phyloP scores from a whole-genome alignment of 2,797 vertebrate genomes.

The Manis pentadactyla region DNA sequence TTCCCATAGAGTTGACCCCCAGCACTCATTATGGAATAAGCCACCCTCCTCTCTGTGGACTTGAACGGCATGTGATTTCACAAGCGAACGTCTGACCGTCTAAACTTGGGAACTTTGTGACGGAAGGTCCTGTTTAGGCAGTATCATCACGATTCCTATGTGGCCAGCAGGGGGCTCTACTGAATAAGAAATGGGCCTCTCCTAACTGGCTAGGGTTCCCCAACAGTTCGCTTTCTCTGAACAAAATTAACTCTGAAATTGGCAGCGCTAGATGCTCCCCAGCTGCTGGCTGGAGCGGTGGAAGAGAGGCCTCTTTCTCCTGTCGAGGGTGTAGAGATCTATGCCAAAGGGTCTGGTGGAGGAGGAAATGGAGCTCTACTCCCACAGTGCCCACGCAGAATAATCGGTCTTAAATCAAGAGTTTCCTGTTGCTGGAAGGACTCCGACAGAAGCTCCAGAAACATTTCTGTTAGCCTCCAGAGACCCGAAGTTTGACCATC shows the following conservation, averaged over 20 bases:
- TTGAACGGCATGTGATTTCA: not conserved
- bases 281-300: fast-evolving
- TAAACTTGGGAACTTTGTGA: not conserved
- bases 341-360: not conserved
- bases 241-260: not conserved
- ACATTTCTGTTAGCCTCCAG: not conserved
- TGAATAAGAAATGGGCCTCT: not conserved
- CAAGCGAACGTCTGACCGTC: not conserved
- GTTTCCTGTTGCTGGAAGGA: not conserved
- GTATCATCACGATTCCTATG: fast-evolving
- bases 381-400: not conserved
- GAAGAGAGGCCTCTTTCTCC: not conserved
- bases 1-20: fast-evolving
- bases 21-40: not conserved
- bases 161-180: slow-evolving; percentile 56
- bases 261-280: not conserved
- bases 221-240: not conserved
- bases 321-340: not conserved
- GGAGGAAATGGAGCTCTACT: not conserved
- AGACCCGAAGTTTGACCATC: not conserved
- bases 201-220: too few relatives aligned
- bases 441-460: not conserved
- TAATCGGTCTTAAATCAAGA: not conserved
- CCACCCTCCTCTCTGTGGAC: not conserved
- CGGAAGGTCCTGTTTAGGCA: not conserved